Evolutionary conservation across 2,113 vertebrate species (phyloP).

Genomic region (Polyodon spathula): DNA sequence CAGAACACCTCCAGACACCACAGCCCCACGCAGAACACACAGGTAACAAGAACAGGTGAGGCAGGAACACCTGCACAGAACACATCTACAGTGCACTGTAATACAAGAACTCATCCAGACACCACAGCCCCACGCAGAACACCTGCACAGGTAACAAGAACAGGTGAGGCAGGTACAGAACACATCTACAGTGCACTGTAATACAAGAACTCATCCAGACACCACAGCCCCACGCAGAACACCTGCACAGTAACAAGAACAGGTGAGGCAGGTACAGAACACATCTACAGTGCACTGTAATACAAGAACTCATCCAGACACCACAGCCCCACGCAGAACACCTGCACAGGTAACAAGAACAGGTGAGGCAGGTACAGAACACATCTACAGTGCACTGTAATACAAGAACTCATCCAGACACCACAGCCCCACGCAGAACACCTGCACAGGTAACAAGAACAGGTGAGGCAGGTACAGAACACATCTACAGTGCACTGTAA

Average conservation of each 20-base stretch:
- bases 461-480: not conserved
- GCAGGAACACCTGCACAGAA: no score
- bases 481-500: slow-evolving; percentile 70
- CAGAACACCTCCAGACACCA: not conserved
- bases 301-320: slow-evolving; percentile 92
- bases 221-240: not conserved
- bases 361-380: not conserved
- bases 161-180: not conserved
- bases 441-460: not conserved
- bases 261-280: not conserved
- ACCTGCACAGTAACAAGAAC: not conserved
- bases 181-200: not conserved
- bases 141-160: not conserved
- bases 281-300: slow-evolving; percentile 58
- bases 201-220: not conserved
- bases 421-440: not conserved
- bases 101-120: no score
- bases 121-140: slow-evolving; percentile 2
- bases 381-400: not conserved
- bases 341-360: not conserved
- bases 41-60: no score
- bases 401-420: not conserved
- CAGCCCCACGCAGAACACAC: not conserved
- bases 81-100: not conserved
- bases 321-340: slow-evolving; percentile 58